Base-by-base conservation (phyloP, 1,140 invertebrate species). In the Drosophila leontia region DNA sequence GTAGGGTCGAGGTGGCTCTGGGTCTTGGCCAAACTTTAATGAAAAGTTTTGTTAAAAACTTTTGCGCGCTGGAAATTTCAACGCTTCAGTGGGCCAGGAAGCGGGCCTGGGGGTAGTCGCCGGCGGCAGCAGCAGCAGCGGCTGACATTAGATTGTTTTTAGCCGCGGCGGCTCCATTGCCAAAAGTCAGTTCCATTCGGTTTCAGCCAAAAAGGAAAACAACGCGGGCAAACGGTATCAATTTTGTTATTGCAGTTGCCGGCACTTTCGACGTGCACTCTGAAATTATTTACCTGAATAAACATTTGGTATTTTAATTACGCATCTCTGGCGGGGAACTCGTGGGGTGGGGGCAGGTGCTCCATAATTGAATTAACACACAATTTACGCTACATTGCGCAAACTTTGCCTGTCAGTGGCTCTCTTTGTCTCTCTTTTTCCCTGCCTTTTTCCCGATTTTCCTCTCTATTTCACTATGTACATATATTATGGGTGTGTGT, bases 251-350 rank as follows among this genome's bases (percentile, higher is more conserved):
- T 88, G 80, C 84, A 88, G 84, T 83, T 90, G 85, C 69, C 61
- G 74, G 34, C 74, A 68, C 68, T 64, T 65, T 69, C 68, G 70
- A 69, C 71, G 68, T 82, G 85, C 82, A 83, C 77, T 91, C 80
- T 60, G 69, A 87, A 87, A 87, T 91, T 91, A 88, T 91, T 91
- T 91, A 91, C 88, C 88, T 91, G 88, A 87, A 87, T 91, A 91
- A 91, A 91, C 88, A 91, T 91, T 91, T 79, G 87, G 88, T 91
- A 91, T 91, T 91, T 91, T 91, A 91, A 91, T 91, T 91, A 91
- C 81, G 74, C 74, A 83, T 71, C 82, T 87, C 55, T 72, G 42
- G 1, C 23, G 45, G 45, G 45, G 23, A 26, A 29, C 23, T 12
- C 23, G 48, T 59, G 45, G 26, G 47, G 51, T 19, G 44, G 41